phyloP scores from a whole-genome alignment of 1,140 invertebrate species.

The Manduca sexta region DNA sequence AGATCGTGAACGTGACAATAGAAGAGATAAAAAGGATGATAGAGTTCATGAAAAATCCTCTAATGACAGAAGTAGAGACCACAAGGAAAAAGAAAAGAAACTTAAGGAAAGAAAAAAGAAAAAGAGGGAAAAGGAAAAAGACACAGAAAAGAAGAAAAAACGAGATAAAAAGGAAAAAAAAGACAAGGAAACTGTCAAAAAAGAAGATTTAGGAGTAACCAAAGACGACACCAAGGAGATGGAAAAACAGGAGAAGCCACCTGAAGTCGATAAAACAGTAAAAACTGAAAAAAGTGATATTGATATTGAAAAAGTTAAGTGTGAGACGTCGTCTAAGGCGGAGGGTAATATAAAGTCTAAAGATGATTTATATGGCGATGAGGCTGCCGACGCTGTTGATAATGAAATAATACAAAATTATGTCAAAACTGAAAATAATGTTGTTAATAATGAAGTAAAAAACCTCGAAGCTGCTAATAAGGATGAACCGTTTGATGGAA shows the following conservation, averaged over 20 bases:
- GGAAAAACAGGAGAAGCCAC: constrained; percentile 11
- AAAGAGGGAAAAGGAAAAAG: constrained; percentile 65
- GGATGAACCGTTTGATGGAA: constrained; percentile 67
- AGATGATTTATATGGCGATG: constrained; percentile 63
- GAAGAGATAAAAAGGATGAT: constrained; percentile 61
- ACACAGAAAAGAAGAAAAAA: constrained; percentile 64
- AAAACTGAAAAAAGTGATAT: constrained; percentile 15
- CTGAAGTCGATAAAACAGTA: constrained; percentile 10
- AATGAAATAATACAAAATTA: constrained; percentile 69
- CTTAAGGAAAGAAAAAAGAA: constrained; percentile 67
- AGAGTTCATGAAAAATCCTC: constrained; percentile 53
- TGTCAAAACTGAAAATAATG: constrained; percentile 45
- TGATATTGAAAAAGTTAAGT: constrained; percentile 12
- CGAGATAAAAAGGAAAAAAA: constrained; percentile 69
- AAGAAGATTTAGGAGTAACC: constrained; percentile 31
- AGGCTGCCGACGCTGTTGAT: constrained; percentile 56
- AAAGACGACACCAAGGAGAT: constrained; percentile 20
- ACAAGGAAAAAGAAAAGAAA: constrained; percentile 68
- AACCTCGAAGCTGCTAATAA: constrained; percentile 33
- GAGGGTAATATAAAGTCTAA: constrained; percentile 27
- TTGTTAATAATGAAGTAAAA: constrained; percentile 22
- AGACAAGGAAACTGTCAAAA: constrained; percentile 51
- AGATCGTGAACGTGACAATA: constrained; percentile 42
- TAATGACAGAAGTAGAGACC: constrained; percentile 48
- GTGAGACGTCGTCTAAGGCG: constrained; percentile 13